phyloP scores from a whole-genome alignment of 2,797 vertebrate species.

The Lindbergichthys nudifrons region DNA sequence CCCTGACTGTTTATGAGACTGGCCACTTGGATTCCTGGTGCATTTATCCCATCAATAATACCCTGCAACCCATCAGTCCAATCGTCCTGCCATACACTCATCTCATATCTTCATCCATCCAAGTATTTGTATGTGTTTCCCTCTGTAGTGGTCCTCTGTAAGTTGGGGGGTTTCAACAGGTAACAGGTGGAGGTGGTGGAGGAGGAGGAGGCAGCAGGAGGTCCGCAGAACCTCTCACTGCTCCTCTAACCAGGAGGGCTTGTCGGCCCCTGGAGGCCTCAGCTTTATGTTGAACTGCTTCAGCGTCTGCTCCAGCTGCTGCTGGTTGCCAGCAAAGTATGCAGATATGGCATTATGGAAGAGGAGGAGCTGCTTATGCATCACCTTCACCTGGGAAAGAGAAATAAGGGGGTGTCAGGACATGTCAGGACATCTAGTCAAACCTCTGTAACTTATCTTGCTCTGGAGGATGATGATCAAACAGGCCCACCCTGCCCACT shows the following conservation, averaged over 20 bases:
- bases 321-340: slow-evolving; percentile 98
- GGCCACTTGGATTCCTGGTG: slow-evolving; percentile 58
- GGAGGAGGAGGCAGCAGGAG: slow-evolving; percentile 32
- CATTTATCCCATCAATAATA: slow-evolving; percentile 40
- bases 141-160: slow-evolving; percentile 69
- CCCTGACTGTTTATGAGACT: slow-evolving; percentile 61
- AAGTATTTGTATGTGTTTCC: slow-evolving; percentile 39
- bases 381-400: slow-evolving; percentile 93
- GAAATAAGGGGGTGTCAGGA: not conserved
- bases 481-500: not conserved
- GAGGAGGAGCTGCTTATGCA: slow-evolving; percentile 98
- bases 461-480: not conserved
- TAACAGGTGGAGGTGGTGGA: slow-evolving; percentile 64
- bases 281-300: slow-evolving; percentile 97
- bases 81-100: slow-evolving; percentile 24
- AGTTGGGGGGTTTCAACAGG: slow-evolving; percentile 61
- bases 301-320: slow-evolving; percentile 96
- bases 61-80: slow-evolving; percentile 51
- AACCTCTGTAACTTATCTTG: not conserved
- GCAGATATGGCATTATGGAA: slow-evolving; percentile 98
- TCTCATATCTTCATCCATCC: slow-evolving; percentile 44
- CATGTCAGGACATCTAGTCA: not conserved
- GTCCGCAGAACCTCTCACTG: slow-evolving; percentile 82
- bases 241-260: slow-evolving; percentile 98
- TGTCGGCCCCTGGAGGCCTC: slow-evolving; percentile 91